Evolutionary conservation across 1,140 invertebrate species (phyloP).

Genomic region (Caenorhabditis remanei): DNA sequence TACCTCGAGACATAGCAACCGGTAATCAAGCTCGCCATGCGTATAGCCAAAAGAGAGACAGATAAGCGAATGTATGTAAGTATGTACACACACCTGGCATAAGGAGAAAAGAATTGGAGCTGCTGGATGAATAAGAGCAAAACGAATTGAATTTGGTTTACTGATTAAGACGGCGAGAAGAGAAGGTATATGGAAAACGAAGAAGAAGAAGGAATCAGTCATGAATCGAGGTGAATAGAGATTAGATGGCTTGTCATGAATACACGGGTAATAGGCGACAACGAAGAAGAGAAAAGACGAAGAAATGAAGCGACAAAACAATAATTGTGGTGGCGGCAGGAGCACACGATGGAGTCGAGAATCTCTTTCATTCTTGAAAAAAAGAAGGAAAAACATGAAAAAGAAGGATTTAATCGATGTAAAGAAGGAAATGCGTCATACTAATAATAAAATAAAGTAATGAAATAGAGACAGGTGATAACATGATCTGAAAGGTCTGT

Average conservation of each 20-base stretch:
- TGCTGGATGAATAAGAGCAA: slow-evolving; percentile 47
- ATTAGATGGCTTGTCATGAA: slow-evolving; percentile 37
- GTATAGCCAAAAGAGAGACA: slow-evolving; percentile 36
- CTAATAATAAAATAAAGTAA: background rate
- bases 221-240: slow-evolving; percentile 44
- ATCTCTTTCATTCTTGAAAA: background rate
- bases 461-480: background rate
- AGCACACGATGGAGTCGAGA: background rate
- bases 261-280: slow-evolving; percentile 35
- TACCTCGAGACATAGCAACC: slow-evolving; percentile 45
- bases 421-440: slow-evolving; percentile 20
- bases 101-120: background rate
- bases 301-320: slow-evolving; percentile 17
- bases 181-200: slow-evolving; percentile 3
- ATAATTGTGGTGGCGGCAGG: slow-evolving; percentile 25
- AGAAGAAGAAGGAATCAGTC: slow-evolving; percentile 26
- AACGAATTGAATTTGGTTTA: slow-evolving; percentile 47
- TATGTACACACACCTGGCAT: slow-evolving; percentile 42
- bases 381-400: background rate
- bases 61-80: slow-evolving; percentile 51
- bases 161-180: background rate
- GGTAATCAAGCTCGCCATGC: slow-evolving; percentile 52
- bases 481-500: background rate
- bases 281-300: slow-evolving; percentile 8
- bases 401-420: slow-evolving; percentile 18